These are phyloP conservation scores for Lumbricus terrestris DNA, from an alignment of 2,888 invertebrate genomes.

Conservation along the genomic window DNA sequence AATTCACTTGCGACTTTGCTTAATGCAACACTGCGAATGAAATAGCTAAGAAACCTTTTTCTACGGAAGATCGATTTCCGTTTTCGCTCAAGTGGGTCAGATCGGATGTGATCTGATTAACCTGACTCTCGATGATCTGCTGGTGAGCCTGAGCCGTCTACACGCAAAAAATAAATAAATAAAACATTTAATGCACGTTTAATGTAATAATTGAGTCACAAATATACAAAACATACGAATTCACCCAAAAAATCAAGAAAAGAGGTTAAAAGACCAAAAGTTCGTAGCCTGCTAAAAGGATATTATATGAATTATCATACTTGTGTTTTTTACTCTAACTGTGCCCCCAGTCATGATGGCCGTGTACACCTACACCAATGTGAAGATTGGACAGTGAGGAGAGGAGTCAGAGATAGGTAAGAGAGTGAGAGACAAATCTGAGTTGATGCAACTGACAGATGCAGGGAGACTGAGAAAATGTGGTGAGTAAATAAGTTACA, in stretches of 20 bases:
- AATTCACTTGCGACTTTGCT: neutral
- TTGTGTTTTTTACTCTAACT: too few species aligned
- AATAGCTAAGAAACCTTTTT: neutral
- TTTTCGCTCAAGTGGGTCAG: constrained; percentile 23
- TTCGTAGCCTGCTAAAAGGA: neutral
- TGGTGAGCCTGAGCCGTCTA: constrained; percentile 65
- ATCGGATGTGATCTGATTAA: constrained; percentile 48
- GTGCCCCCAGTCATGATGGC: too few species aligned
- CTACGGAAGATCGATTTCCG: neutral
- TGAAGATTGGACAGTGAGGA: too few species aligned
- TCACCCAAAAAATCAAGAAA: neutral
- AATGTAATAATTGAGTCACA: neutral
- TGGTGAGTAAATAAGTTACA: too few species aligned
- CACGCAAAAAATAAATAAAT: constrained; percentile 54
- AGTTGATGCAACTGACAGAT: too few species aligned
- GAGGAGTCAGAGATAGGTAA: too few species aligned
- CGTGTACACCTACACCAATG: too few species aligned
- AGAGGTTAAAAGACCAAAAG: neutral
- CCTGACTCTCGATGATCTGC: constrained; percentile 65
- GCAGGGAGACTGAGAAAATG: too few species aligned
- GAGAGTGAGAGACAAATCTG: too few species aligned
- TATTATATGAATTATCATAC: too few species aligned
- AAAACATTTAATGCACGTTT: neutral
- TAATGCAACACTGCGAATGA: neutral
- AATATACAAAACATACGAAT: neutral